phyloP scores from a whole-genome alignment of 2,113 vertebrate genomes.

The Colaptes auratus region DNA sequence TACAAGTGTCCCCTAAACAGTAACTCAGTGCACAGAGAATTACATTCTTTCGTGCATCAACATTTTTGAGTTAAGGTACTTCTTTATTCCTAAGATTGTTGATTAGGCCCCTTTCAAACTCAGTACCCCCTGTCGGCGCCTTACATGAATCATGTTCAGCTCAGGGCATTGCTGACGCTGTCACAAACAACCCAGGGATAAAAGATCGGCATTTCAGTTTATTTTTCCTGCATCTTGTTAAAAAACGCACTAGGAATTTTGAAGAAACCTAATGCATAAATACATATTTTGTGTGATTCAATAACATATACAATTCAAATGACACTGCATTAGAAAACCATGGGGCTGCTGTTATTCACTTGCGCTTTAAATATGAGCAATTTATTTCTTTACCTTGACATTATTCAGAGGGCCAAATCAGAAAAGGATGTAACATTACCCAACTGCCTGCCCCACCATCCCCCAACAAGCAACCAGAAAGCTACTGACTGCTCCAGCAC shows the following conservation, averaged over 20 bases:
- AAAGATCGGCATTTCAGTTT: conserved; percentile 66
- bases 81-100: conserved; percentile 55
- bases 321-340: conserved; percentile 58
- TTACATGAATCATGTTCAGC: conserved; percentile 55
- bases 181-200: conserved; percentile 64
- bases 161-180: conserved; percentile 42
- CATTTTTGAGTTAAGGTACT: conserved; percentile 45
- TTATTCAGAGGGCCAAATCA: conserved; percentile 51
- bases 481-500: not conserved
- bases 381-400: conserved; percentile 57
- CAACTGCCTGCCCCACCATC: not conserved
- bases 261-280: conserved; percentile 76
- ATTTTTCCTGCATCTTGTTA: conserved; percentile 70
- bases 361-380: not conserved
- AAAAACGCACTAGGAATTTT: conserved; percentile 64
- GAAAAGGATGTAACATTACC: conserved; percentile 33
- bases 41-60: conserved; percentile 25
- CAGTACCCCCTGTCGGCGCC: conserved; percentile 40
- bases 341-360: conserved; percentile 45
- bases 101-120: conserved; percentile 64
- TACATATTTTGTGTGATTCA: conserved; percentile 74
- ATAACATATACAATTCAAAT: conserved; percentile 75
- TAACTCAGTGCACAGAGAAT: conserved; percentile 23
- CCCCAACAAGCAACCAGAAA: not conserved
- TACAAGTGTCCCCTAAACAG: conserved; percentile 52